Base-by-base conservation (phyloP, 2,113 vertebrate species). In the Saccopteryx leptura region DNA sequence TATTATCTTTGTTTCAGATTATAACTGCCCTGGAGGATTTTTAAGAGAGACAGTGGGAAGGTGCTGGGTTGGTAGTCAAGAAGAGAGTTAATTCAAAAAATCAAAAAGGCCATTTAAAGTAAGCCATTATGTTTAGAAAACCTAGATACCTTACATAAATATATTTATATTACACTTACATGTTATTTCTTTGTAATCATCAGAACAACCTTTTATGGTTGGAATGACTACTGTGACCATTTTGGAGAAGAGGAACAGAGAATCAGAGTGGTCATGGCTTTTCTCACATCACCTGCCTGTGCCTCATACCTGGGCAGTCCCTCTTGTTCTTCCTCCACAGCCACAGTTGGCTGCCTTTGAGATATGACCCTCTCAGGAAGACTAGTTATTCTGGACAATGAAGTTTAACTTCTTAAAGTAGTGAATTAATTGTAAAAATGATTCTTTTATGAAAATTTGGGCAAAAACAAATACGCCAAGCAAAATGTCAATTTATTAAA, bases 341-440 rank as follows among this genome's bases (percentile, higher is more conserved):
- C 21, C 19, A 7, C 1, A 1, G 4, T 21, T 1, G 50, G 18
- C 50, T 91, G 9, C 74, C n/a, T 78, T 39, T 31, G 74, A 95
- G 80, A 26, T 9, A 5, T 58, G 60, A 54, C 2, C 83, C 15
- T 90, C 76, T 18, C 10, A 83, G 58, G 23, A 18, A 15, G 15
- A 56, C 23, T 74, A 3, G 4, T 12, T 80, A 9, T 24, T 58
- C 39, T 88, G 10, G 33, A n/a, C 50, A 88, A 1, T 66, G n/a
- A 95, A 28, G 9, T 86, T 76, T 72, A n/a, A 68, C 52, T 91
- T 81, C 39, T 76, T 89, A 58, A 93, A 72, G n/a, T 80, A n/a
- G 48, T 72, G 4, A n/a, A 54, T 66, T 75, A 31, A 83, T 63
- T n/a, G 11, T 31, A 74, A 46, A 78, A 68, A 48, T 81, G 31